phyloP scores from a whole-genome alignment of 2,113 vertebrate genomes.

The Spilogale gracilis region DNA sequence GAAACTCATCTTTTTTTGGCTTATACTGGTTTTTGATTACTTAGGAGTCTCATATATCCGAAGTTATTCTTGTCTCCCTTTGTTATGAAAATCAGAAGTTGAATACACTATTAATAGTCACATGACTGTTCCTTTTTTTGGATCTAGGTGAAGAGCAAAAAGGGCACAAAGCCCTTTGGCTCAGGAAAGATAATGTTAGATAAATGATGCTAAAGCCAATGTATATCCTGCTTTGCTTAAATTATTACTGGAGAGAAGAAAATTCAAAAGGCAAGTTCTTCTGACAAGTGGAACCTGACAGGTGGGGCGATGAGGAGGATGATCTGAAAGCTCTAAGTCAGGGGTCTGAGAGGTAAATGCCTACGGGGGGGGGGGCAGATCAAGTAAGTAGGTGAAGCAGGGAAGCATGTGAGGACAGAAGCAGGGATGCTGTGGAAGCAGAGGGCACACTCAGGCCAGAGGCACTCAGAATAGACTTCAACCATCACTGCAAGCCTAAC shows the following conservation, averaged over 20 bases:
- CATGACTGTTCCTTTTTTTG: neutral
- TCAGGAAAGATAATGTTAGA: neutral
- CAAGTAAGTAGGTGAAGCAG: neutral
- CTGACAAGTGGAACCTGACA: neutral
- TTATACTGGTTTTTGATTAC: neutral
- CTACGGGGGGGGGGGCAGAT: neutral
- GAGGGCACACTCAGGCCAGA: neutral
- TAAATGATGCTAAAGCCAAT: neutral
- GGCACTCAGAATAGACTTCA: neutral
- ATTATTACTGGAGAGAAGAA: neutral
- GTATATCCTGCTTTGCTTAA: neutral
- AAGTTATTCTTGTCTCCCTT: neutral
- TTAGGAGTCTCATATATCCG: neutral
- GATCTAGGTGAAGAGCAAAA: neutral
- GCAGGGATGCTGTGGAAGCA: neutral
- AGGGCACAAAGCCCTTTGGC: neutral
- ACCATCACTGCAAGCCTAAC: neutral
- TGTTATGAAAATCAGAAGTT: constrained; percentile 7
- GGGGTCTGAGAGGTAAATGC: neutral
- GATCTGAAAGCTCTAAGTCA: neutral
- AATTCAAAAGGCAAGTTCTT: neutral
- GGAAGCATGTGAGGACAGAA: neutral
- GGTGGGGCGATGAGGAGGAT: neutral
- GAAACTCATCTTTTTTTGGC: neutral
- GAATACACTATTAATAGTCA: constrained; percentile 15